Percentiles rank a stretch among this genome's conserved stretches.
Evolutionary conservation across 2,888 invertebrate species (phyloP).

Genomic region (Callinectes sapidus): DNA sequence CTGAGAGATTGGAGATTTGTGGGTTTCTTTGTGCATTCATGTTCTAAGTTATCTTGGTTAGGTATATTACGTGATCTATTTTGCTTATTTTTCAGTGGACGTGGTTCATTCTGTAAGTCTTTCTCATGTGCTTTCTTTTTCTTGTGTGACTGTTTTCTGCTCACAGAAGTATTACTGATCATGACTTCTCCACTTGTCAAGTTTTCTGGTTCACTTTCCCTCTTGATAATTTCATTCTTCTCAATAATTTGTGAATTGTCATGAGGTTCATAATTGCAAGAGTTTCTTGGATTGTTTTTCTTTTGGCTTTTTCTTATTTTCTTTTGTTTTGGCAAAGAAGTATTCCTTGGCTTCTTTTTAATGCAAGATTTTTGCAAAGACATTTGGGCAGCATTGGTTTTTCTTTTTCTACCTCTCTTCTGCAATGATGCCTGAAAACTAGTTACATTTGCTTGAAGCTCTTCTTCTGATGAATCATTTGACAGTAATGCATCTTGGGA

Average conservation of each 20-base stretch:
- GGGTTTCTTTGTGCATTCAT: neutral
- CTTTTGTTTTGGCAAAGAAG: neutral
- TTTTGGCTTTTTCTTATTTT: neutral
- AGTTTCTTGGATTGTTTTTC: neutral
- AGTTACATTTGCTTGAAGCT: neutral
- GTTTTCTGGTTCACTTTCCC: neutral
- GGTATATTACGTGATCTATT: neutral
- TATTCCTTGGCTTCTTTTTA: neutral
- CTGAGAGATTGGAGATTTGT: neutral
- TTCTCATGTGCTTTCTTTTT: neutral
- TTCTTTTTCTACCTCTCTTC: neutral
- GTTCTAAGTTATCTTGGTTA: neutral
- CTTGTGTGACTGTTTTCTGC: neutral
- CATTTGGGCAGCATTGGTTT: neutral
- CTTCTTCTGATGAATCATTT: neutral
- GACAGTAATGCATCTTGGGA: neutral
- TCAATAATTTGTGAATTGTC: neutral
- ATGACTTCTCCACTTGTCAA: neutral
- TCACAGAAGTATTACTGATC: neutral
- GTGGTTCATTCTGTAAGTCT: neutral
- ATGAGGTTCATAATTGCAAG: neutral
- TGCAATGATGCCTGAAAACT: neutral
- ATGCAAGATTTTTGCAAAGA: neutral
- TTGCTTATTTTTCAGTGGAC: neutral
- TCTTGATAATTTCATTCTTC: neutral